Base-by-base conservation (phyloP, 1,140 invertebrate genomes). In the Lepidotrigona ventralis region DNA sequence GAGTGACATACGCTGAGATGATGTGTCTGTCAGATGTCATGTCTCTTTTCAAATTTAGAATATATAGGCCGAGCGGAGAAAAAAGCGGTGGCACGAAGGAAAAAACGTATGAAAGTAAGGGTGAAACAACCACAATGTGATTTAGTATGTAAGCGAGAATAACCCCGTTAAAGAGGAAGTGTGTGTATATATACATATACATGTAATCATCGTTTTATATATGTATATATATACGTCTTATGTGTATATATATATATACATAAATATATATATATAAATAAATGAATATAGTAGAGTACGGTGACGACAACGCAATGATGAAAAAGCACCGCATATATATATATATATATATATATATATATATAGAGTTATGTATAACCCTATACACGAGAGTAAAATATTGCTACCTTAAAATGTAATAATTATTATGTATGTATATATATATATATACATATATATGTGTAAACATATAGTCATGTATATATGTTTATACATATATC, bases 121-220 rank as follows among this genome's bases (percentile, higher is more conserved):
- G 58, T 39, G 46, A 66, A 78, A 83, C 90, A 89, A 92, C 89
- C 86, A 93, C 90, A 92, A 82, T 94, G 93, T 93, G 92, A 93
- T 94, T 93, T 93, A 94, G 93, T 90, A 83, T 88, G 88, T 94
- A 93, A 94, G 93, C 85, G 81, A 92, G 74, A 90, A 84, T 87
- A 92, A 89, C 90, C 88, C 92, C 90, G 90, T 92, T 90, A 90
- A 90, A 90, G 74, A 46, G n/a, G 21, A 33, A 91, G 90, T 29
- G 39, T 58, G 21, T 73, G 8, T 69, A n/a, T 39, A 14, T 70
- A 33, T 63, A 26, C 46, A 19, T 73, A 54, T 64, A 46, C 39
- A 23, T n/a, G n/a, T 70, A 33, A 33, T 33, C 33, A 58, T 75
- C 46, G 21, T 60, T 23, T 29, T 80, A 82, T 85, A 86, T 88